Base-by-base conservation (phyloP, 2,888 invertebrate species). In the Diloba caeruleocephala region DNA sequence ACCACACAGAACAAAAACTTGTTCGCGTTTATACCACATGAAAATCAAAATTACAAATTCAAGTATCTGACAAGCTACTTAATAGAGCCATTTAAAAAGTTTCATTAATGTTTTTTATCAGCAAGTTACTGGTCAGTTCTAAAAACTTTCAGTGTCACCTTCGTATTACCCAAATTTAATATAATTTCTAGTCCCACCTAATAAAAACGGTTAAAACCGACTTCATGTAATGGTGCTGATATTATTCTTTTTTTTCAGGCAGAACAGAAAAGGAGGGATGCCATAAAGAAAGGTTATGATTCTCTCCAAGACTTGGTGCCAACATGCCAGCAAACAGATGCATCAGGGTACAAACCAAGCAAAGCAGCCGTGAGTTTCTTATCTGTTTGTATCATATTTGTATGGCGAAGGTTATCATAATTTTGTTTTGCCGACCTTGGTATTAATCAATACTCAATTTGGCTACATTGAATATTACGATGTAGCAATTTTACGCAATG, bases 231-330 rank as follows among this genome's bases (percentile, higher is more conserved):
- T 21, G n/a, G n/a, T 25, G 9, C 3, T 31, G n/a, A n/a, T 33
- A 9, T 19, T 3, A 14, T n/a, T 10, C 6, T 53, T 26, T 8
- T 33, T 23, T 78, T 76, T 23, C 96, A 98, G 92, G 99, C 99
- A 1, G 99, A 99, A 87, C 99, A 99, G 86, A 99, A 99, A 84
- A 94, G 99, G 64, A 94, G 99, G 78, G 99, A 99, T 95, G 98
- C 99, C 1, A 99, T 99, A 60, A 99, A 99, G 89, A 98, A 98
- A 86, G 99, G 99, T 0, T 99, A 99, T 85, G 98, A 99, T 86
- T 97, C 97, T 1, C 93, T 99, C 12, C 98, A 98, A 88, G 97
- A 97, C 76, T 91, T 99, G 61, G 98, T 99, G 8, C 99, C 99
- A 0, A 98, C 97, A 44, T 99, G 99, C 79, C 98, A 98, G 83